Conservation (phyloP, 2,797 vertebrate genomes). For the Neosalanx taihuensis region DNA sequence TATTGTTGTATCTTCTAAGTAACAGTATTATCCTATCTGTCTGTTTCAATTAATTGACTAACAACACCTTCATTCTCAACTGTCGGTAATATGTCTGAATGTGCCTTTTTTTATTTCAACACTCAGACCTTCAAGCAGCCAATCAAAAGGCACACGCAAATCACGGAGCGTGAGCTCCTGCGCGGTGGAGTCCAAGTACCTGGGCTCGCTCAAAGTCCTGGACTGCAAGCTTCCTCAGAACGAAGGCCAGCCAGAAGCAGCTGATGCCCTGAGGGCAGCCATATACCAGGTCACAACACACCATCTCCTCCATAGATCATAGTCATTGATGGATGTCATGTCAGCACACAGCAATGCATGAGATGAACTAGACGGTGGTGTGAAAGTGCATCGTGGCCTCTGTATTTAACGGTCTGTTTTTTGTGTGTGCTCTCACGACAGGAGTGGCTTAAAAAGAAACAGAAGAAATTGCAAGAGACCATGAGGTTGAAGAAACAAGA, state of each 20-base stretch:
- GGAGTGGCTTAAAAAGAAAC: constrained; percentile 93
- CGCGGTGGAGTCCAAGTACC: constrained; percentile 76
- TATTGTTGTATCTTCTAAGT: neutral
- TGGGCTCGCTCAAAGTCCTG: constrained; percentile 83
- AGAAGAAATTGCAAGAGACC: constrained; percentile 64
- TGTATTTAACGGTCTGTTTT: neutral
- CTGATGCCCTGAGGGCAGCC: constrained; percentile 82
- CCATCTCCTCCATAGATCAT: neutral
- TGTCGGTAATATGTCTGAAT: too few relatives aligned
- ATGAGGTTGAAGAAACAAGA: constrained; percentile 78
- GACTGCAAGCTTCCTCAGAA: constrained; percentile 70
- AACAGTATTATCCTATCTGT: neutral
- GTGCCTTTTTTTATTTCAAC: neutral
- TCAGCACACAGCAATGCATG: neutral
- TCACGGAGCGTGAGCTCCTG: constrained; percentile 49
- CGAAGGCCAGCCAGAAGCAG: constrained; percentile 67
- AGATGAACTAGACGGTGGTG: neutral
- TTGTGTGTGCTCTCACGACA: constrained; percentile 44
- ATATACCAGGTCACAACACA: constrained; percentile 84
- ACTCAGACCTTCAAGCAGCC: constrained; percentile 68
- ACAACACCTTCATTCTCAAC: too few relatives aligned
- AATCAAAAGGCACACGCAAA: constrained; percentile 59
- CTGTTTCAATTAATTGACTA: too few relatives aligned
- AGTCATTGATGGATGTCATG: neutral
- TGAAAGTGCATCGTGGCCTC: neutral